phyloP scores from a whole-genome alignment of 2,113 vertebrate species.

The Mobula birostris region DNA sequence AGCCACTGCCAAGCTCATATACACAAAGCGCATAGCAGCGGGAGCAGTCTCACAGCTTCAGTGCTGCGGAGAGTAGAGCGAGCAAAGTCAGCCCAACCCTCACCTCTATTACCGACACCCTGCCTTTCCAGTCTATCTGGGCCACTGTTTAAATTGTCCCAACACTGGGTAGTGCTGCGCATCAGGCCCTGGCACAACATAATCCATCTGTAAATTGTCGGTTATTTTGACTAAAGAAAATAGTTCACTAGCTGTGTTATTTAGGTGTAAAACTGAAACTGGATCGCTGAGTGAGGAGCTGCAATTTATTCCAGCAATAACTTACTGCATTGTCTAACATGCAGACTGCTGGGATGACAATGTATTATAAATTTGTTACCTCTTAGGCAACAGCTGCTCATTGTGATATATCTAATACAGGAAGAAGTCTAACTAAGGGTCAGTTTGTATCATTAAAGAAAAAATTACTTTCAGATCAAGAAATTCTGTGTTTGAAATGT shows the following conservation, averaged over 20 bases:
- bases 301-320: neutral
- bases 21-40: no score
- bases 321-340: neutral
- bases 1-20: no score
- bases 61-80: no score
- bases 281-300: neutral
- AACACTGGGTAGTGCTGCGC: no score
- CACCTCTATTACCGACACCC: no score
- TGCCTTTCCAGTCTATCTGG: no score
- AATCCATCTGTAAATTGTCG: neutral
- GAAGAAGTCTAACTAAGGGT: neutral
- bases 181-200: neutral
- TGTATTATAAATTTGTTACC: neutral
- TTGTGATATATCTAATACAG: neutral
- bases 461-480: neutral
- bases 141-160: no score
- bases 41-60: no score
- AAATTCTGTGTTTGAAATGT: neutral
- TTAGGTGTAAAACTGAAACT: neutral
- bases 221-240: neutral
- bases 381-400: neutral
- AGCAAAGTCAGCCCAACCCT: no score
- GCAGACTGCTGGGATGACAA: no score
- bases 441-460: neutral
- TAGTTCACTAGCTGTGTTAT: neutral